These are phyloP conservation scores for Microdon myrmicae DNA, from an alignment of 2,888 invertebrate species.

Conservation along the genomic window DNA sequence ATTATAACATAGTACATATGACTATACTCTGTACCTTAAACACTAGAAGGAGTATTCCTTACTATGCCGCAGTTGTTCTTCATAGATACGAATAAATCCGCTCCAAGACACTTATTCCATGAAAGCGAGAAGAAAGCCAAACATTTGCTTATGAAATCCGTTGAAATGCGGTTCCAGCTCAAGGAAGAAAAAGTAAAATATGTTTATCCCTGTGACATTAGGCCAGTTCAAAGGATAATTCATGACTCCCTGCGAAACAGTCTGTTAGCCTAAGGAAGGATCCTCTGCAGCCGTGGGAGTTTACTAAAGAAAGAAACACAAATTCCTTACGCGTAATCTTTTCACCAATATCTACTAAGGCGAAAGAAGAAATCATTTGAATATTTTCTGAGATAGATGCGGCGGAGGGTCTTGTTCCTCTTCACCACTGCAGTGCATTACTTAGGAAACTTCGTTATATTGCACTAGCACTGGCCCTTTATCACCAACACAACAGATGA, in stretches of 20 bases:
- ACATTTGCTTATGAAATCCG: background rate
- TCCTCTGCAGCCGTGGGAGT: conserved; percentile 14
- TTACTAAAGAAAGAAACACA: conserved; percentile 8
- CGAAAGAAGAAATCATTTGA: conserved; percentile 35
- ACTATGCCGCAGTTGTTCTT: no score
- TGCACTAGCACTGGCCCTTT: conserved; percentile 10
- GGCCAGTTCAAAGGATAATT: conserved; percentile 15
- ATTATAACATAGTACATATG: no score
- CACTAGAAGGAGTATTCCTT: no score
- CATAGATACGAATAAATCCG: no score
- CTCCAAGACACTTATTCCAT: no score
- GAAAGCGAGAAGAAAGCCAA: no score
- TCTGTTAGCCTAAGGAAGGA: conserved; percentile 19
- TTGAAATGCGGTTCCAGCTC: background rate
- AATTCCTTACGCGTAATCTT: conserved; percentile 21
- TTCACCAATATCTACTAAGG: conserved; percentile 6
- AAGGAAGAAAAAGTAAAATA: conserved; percentile 3
- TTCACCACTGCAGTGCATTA: conserved; percentile 11
- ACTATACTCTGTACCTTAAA: no score
- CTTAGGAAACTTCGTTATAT: conserved; percentile 19
- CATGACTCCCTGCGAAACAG: conserved; percentile 3
- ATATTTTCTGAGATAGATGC: conserved; percentile 30
- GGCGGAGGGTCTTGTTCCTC: conserved; percentile 16
- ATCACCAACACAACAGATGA: conserved; percentile 38
- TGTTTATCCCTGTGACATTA: conserved; percentile 15